Evolutionary conservation across 1,140 invertebrate species (phyloP).

Genomic region (Brachionus rubens): DNA sequence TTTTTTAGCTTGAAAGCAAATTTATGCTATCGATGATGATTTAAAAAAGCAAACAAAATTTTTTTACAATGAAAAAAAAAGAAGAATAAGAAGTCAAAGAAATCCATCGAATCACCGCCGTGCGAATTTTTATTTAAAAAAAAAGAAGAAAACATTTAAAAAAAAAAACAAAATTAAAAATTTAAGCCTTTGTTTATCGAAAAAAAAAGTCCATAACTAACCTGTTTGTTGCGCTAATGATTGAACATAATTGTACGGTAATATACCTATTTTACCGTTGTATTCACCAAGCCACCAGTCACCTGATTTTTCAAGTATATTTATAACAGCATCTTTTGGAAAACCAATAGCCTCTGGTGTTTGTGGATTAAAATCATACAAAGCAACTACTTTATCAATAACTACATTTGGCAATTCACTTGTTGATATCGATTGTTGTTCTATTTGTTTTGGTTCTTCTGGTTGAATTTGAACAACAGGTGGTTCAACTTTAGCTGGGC

Average conservation of each 20-base stretch:
- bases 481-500: not conserved
- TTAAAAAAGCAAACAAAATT: too few relatives aligned
- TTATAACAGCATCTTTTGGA: slow-evolving; percentile 87
- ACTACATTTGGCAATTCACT: slow-evolving; percentile 16
- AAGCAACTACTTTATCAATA: slow-evolving; percentile 80
- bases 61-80: too few relatives aligned
- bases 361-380: slow-evolving; percentile 85
- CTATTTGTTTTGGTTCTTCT: not conserved
- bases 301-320: slow-evolving; percentile 82
- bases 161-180: too few relatives aligned
- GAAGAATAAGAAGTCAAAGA: too few relatives aligned
- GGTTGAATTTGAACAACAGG: not conserved
- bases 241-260: slow-evolving; percentile 61
- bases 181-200: not conserved
- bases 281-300: slow-evolving; percentile 94
- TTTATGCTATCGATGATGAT: too few relatives aligned
- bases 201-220: not conserved
- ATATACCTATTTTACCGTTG: slow-evolving; percentile 66
- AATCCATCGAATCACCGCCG: not conserved
- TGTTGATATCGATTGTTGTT: not conserved
- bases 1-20: too few relatives aligned
- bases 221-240: slow-evolving; percentile 45
- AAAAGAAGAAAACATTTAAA: not conserved
- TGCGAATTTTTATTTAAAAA: not conserved
- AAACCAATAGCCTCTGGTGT: slow-evolving; percentile 91